Evolutionary conservation across 2,888 invertebrate genomes (phyloP).

Genomic region (Chamaedrilus cognettii): DNA sequence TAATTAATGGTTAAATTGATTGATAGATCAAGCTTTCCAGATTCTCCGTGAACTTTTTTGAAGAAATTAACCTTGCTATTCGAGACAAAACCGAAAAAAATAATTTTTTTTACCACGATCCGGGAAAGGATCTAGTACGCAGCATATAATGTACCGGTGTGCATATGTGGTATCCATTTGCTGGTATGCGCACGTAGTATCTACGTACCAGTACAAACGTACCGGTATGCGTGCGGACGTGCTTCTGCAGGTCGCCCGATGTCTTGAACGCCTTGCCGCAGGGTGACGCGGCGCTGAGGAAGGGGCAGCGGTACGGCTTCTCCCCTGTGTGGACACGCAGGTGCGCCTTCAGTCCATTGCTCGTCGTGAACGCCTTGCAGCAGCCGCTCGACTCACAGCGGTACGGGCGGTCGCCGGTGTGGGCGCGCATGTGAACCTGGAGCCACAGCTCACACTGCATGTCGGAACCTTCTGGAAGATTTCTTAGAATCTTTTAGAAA

Average conservation of each 20-base stretch:
- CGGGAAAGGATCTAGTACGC: no score
- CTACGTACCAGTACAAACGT: no score
- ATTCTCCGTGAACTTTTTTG: no score
- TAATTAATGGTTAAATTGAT: no score
- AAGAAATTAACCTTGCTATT: no score
- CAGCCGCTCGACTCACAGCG: slow-evolving; percentile 57
- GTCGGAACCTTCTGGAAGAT: background rate
- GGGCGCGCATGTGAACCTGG: slow-evolving; percentile 61
- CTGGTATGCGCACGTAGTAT: background rate
- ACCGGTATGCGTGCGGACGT: slow-evolving; percentile 67
- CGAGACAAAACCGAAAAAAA: no score
- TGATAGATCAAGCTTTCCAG: no score
- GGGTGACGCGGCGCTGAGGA: background rate
- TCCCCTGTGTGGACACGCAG: slow-evolving; percentile 67
- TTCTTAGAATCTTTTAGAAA: background rate
- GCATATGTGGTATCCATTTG: no score
- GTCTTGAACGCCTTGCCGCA: slow-evolving; percentile 68
- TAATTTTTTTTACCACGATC: no score
- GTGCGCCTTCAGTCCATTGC: slow-evolving; percentile 64
- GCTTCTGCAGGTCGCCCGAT: slow-evolving; percentile 67
- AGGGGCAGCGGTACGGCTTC: slow-evolving; percentile 65
- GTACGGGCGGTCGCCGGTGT: slow-evolving; percentile 61
- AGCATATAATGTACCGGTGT: no score
- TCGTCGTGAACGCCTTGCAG: slow-evolving; percentile 61
- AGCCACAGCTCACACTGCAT: background rate